Conservation (phyloP, 1,140 invertebrate species). For the Tribolium castaneum region DNA sequence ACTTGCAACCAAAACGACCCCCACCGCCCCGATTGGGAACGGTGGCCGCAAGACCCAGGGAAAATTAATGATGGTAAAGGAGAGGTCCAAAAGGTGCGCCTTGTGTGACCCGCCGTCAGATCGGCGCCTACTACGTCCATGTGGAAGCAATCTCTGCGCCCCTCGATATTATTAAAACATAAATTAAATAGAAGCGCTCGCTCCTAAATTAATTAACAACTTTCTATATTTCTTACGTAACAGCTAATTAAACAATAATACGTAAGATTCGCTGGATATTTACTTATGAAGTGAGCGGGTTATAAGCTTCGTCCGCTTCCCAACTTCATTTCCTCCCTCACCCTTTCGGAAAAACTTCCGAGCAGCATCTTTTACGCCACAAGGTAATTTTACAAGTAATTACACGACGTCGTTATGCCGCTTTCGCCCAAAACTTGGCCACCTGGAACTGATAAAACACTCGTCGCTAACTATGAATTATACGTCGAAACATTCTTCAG, state of each 20-base stretch:
- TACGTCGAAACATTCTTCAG: neutral
- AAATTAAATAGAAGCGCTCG: slow-evolving; percentile 55
- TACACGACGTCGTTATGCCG: slow-evolving; percentile 64
- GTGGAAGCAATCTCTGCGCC: neutral
- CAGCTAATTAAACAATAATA: slow-evolving; percentile 61
- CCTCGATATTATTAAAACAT: slow-evolving; percentile 53
- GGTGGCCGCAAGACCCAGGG: too few species aligned
- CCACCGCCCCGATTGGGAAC: too few species aligned
- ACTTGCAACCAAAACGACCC: neutral
- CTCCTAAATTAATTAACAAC: slow-evolving; percentile 59
- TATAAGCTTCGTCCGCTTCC: slow-evolving; percentile 27
- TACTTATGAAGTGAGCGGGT: slow-evolving; percentile 53
- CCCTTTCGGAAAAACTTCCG: slow-evolving; percentile 57
- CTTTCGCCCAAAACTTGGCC: neutral
- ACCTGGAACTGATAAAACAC: neutral
- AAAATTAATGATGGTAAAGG: too few species aligned
- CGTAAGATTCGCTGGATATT: slow-evolving; percentile 54
- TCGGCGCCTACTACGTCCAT: neutral
- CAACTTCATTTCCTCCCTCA: slow-evolving; percentile 60
- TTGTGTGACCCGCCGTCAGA: neutral
- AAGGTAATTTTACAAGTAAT: slow-evolving; percentile 67
- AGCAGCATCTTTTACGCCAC: slow-evolving; percentile 63
- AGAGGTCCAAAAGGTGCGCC: too few species aligned
- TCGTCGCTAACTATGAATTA: neutral
- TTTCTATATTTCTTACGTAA: slow-evolving; percentile 59